Percentiles rank a stretch among this genome's conserved stretches.
Evolutionary conservation across 2,113 vertebrate genomes (phyloP).

Genomic region (Macquaria ambigua): DNA sequence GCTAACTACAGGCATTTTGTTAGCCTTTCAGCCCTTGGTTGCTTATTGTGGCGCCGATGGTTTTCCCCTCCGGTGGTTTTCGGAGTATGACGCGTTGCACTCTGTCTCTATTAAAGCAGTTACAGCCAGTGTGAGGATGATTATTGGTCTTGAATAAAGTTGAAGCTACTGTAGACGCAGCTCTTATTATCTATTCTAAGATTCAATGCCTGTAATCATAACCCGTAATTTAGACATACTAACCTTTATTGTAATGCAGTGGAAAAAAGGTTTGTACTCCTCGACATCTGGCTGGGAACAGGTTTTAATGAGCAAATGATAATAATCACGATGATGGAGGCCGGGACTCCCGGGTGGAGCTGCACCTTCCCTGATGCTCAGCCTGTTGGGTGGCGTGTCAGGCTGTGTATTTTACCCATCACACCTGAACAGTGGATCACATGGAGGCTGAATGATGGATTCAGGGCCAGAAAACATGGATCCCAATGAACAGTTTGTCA

Average conservation of each 20-base stretch:
- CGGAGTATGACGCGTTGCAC: too few relatives aligned
- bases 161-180: background rate
- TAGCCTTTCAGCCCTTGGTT: too few relatives aligned
- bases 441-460: background rate
- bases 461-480: background rate
- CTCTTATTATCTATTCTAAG: background rate
- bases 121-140: background rate
- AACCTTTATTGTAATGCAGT: background rate
- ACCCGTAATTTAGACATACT: constrained; percentile 1
- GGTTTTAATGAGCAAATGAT: constrained; percentile 5
- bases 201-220: background rate
- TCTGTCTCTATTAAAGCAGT: too few relatives aligned
- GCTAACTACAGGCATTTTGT: too few relatives aligned
- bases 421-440: background rate
- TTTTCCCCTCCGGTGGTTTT: too few relatives aligned
- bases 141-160: background rate
- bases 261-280: background rate
- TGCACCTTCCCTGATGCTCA: background rate
- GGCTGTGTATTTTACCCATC: background rate
- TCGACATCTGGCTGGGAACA: background rate
- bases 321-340: background rate
- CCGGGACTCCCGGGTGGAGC: background rate
- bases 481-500: background rate
- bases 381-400: background rate
- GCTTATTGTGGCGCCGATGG: too few relatives aligned